phyloP scores from a whole-genome alignment of 2,113 vertebrate genomes.

The Rhodinocichla rosea region DNA sequence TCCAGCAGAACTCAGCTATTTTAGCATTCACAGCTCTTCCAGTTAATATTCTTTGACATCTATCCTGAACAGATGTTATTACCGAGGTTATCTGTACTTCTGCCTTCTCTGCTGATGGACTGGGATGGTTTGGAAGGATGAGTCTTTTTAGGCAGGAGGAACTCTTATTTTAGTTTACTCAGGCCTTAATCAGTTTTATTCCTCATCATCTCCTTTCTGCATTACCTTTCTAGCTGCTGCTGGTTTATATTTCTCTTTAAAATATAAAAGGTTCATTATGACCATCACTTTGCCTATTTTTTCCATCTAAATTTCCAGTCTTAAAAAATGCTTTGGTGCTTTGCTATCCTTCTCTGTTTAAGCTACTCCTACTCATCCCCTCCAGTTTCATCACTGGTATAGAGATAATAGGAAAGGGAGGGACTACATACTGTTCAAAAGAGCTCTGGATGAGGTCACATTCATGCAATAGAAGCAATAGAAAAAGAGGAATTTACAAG shows the following conservation, averaged over 20 bases:
- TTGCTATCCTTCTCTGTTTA: background rate
- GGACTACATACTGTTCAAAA: background rate
- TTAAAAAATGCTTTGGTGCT: background rate
- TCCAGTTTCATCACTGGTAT: background rate
- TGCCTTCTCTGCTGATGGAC: slow-evolving; percentile 8
- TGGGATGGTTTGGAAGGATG: background rate
- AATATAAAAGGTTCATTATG: background rate
- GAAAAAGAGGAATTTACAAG: background rate
- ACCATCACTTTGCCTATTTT: background rate
- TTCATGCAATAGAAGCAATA: background rate
- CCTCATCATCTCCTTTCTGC: background rate
- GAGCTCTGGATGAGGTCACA: background rate
- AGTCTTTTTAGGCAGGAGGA: background rate
- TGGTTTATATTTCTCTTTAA: background rate
- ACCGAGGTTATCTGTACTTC: background rate
- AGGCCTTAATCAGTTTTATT: background rate
- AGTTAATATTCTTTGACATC: slow-evolving; percentile 41
- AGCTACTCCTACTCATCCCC: background rate
- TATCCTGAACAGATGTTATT: slow-evolving; percentile 49
- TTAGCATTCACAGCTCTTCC: slow-evolving; percentile 15
- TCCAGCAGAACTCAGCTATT: slow-evolving; percentile 47
- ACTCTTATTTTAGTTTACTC: background rate
- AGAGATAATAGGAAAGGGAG: background rate
- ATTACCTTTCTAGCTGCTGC: background rate
- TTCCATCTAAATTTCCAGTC: background rate